Conservation (phyloP, 2,888 invertebrate genomes). For the Gonocerus acuteangulatus region DNA sequence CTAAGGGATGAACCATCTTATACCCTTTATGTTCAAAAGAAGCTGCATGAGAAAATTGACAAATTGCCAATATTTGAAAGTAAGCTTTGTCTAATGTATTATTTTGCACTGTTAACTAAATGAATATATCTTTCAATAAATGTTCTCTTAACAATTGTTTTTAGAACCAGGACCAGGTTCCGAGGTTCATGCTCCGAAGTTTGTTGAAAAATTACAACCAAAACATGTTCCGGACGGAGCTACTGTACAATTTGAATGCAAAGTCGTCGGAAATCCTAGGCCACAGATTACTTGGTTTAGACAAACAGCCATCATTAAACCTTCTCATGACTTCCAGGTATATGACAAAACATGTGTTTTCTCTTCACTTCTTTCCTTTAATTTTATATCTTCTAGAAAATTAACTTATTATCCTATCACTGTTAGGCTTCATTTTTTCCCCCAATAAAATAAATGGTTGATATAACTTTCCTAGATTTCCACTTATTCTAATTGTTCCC, state of each 20-base stretch:
- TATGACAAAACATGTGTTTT: no score
- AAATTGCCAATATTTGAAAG: constrained; percentile 87
- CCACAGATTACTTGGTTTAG: constrained; percentile 97
- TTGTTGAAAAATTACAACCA: constrained; percentile 75
- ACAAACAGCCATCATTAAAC: constrained; percentile 85
- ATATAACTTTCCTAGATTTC: no score
- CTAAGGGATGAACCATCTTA: constrained; percentile 76
- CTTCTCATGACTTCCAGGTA: constrained; percentile 77
- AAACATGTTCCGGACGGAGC: constrained; percentile 84
- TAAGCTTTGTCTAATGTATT: constrained; percentile 51
- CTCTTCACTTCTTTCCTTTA: no score
- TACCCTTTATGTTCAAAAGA: constrained; percentile 74
- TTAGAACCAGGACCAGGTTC: constrained; percentile 71
- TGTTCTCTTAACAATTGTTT: background rate
- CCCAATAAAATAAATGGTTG: no score
- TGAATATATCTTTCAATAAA: no score
- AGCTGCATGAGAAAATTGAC: constrained; percentile 83
- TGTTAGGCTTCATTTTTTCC: no score
- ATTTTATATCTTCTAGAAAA: no score
- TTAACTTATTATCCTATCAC: no score
- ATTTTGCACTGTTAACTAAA: no score
- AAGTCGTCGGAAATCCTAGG: constrained; percentile 87
- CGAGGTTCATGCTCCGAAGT: constrained; percentile 72
- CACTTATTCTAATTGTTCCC: no score
- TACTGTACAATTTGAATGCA: constrained; percentile 92